Evolutionary conservation across 2,113 vertebrate genomes (phyloP).

Genomic region (Catharus bicknelli): DNA sequence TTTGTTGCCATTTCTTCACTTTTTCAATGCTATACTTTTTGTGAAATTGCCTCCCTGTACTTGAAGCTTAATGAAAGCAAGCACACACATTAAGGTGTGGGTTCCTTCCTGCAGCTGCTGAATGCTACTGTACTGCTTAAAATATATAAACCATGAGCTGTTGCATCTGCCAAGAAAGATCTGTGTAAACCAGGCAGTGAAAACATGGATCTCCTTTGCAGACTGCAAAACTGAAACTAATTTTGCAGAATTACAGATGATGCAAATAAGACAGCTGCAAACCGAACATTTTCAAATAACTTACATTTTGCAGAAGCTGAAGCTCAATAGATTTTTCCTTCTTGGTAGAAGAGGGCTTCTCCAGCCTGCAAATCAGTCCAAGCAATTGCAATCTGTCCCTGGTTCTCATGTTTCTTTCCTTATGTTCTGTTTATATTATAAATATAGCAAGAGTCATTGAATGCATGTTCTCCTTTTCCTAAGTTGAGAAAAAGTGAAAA

Average conservation of each 20-base stretch:
- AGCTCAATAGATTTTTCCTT: background rate
- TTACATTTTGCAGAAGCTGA: background rate
- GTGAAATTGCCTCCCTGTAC: background rate
- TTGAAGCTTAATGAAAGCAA: background rate
- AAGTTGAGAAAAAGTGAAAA: background rate
- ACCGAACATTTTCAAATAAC: background rate
- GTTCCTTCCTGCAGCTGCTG: background rate
- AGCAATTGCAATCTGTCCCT: background rate
- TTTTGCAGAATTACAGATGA: constrained; percentile 37
- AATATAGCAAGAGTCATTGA: background rate
- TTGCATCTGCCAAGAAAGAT: background rate
- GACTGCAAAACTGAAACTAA: constrained; percentile 21
- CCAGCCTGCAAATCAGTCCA: background rate
- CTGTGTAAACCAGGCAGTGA: background rate
- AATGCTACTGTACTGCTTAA: background rate
- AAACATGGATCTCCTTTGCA: background rate
- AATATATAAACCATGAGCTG: background rate
- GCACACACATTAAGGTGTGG: rapidly evolving
- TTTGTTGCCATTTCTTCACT: background rate
- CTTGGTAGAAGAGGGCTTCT: background rate
- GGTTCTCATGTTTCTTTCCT: background rate
- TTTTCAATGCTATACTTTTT: background rate
- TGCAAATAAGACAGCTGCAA: background rate
- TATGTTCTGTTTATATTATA: background rate
- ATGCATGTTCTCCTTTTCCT: background rate